phyloP scores from a whole-genome alignment of 2,888 invertebrate genomes.

The Mythimna vitellina region DNA sequence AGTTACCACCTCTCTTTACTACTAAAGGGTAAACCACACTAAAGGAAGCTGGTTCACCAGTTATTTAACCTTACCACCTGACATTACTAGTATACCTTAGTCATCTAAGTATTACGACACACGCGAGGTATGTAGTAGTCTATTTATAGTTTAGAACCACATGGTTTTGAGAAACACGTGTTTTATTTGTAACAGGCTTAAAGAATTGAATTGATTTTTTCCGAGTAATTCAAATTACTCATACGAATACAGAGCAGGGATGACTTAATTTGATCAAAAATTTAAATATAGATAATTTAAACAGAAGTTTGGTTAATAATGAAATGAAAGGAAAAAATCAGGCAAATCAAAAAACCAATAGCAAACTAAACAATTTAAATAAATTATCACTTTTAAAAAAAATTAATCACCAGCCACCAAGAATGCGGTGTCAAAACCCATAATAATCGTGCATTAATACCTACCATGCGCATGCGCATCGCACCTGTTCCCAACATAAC shows the following conservation, averaged over 20 bases:
- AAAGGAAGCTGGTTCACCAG: neutral
- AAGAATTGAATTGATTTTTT: constrained; percentile 23
- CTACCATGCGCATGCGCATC: constrained; percentile 66
- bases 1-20: too few relatives aligned
- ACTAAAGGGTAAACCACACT: neutral
- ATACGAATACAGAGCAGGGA: neutral
- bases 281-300: neutral
- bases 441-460: constrained; percentile 59
- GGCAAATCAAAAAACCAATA: constrained; percentile 20
- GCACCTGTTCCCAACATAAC: constrained; percentile 77
- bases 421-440: constrained; percentile 62
- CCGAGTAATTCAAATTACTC: constrained; percentile 21
- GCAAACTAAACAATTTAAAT: constrained; percentile 29
- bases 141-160: constrained; percentile 32
- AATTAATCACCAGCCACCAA: constrained; percentile 45
- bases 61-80: constrained; percentile 20
- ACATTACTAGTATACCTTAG: constrained; percentile 8
- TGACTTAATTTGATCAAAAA: neutral
- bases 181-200: neutral
- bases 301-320: too few relatives aligned
- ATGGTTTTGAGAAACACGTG: constrained; percentile 41
- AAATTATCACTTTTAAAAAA: constrained; percentile 44
- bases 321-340: neutral
- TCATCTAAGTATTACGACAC: constrained; percentile 33
- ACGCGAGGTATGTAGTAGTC: neutral